phyloP scores from a whole-genome alignment of 2,888 invertebrate genomes.

The Ethmia dodecea region DNA sequence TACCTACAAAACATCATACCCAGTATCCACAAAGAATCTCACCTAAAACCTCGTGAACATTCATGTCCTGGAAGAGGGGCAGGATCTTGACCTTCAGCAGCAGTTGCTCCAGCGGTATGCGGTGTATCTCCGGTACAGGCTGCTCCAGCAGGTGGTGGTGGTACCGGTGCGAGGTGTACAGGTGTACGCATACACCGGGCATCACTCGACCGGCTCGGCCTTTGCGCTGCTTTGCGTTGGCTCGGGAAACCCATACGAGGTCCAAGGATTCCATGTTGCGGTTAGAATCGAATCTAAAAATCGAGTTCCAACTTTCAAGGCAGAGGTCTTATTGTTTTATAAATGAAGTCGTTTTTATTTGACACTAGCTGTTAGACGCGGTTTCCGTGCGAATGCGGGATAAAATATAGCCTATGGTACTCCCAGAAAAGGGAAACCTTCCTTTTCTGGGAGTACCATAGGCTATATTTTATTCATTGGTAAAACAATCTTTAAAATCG shows the following conservation, averaged over 20 bases:
- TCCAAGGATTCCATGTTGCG: slow-evolving; percentile 93
- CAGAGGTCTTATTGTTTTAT: too few species aligned
- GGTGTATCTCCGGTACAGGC: slow-evolving; percentile 92
- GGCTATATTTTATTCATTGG: too few species aligned
- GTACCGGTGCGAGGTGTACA: slow-evolving; percentile 87
- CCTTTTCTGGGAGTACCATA: too few species aligned
- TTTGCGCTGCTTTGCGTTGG: slow-evolving; percentile 92
- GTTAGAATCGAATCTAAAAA: slow-evolving; percentile 83
- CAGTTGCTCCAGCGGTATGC: slow-evolving; percentile 91
- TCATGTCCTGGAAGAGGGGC: slow-evolving; percentile 63
- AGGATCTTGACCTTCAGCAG: slow-evolving; percentile 86
- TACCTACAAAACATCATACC: too few species aligned
- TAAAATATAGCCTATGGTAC: too few species aligned
- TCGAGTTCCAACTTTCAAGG: too few species aligned
- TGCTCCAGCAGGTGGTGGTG: slow-evolving; percentile 82
- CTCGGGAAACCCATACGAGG: slow-evolving; percentile 92
- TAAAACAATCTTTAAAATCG: too few species aligned
- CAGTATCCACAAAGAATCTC: slow-evolving; percentile 15
- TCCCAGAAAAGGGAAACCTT: too few species aligned
- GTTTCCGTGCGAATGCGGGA: too few species aligned
- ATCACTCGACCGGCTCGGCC: slow-evolving; percentile 95
- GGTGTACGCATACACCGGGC: slow-evolving; percentile 91
- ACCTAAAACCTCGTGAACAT: slow-evolving; percentile 75
- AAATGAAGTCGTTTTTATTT: too few species aligned
- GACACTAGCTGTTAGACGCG: too few species aligned